A percentile compares a stretch with the other conserved stretches of the same genome.
Conservation (phyloP, 1,140 invertebrate species). For the Ridgeia piscesae region DNA sequence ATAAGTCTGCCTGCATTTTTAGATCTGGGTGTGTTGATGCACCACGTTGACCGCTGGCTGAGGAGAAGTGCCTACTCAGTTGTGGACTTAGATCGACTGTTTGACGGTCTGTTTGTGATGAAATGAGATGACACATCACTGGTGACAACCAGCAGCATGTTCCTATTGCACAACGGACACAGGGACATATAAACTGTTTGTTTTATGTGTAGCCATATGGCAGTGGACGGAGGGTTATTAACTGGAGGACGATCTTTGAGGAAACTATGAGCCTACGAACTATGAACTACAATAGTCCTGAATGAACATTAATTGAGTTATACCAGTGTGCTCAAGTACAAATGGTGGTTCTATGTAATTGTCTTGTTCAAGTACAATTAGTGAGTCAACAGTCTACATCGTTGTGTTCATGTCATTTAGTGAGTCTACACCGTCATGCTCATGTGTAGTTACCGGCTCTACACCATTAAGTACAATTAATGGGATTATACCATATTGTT, state of each 20-base stretch:
- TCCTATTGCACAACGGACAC: no score
- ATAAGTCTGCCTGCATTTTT: slow-evolving; percentile 21
- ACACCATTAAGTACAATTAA: no score
- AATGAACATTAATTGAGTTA: not conserved
- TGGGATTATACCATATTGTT: no score
- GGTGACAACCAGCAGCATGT: not conserved
- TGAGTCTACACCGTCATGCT: no score
- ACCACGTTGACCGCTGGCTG: slow-evolving; percentile 65
- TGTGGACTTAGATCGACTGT: slow-evolving; percentile 66
- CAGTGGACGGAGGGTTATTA: not conserved
- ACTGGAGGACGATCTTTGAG: not conserved
- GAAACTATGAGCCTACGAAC: no score
- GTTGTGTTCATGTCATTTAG: no score
- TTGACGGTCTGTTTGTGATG: slow-evolving; percentile 51
- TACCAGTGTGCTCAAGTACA: no score
- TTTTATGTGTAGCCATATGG: not conserved
- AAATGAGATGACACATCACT: slow-evolving; percentile 32
- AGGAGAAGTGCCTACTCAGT: slow-evolving; percentile 69
- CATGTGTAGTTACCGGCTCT: no score
- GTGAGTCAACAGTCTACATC: no score
- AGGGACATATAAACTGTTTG: no score
- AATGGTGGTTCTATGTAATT: no score
- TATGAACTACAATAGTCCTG: not conserved
- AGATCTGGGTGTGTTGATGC: slow-evolving; percentile 64
- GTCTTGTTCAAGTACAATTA: no score